Conservation (phyloP, 2,113 vertebrate genomes). For the Phalacrocorax carbo region DNA sequence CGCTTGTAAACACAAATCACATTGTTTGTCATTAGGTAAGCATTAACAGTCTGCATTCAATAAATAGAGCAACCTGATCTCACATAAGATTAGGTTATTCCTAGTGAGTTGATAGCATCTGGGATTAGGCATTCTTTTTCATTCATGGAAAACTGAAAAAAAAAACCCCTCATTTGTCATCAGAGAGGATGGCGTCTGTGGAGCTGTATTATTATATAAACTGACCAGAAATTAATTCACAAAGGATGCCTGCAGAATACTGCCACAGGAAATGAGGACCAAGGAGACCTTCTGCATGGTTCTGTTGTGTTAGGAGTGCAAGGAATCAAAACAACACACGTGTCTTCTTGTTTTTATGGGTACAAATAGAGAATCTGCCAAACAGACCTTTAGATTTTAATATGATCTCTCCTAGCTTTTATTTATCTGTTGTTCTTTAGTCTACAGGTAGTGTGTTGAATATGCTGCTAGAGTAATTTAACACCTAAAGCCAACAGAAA, state of each 20-base stretch:
- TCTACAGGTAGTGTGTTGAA: not conserved
- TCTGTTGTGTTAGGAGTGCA: not conserved
- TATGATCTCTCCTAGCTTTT: not conserved
- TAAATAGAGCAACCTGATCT: not conserved
- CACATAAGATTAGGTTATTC: constrained; percentile 15
- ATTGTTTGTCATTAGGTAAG: constrained; percentile 22
- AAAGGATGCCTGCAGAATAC: constrained; percentile 25
- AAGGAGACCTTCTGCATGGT: not conserved
- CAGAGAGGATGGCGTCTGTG: not conserved
- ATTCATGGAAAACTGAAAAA: constrained; percentile 36
- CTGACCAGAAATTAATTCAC: constrained; percentile 56
- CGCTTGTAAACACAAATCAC: not conserved
- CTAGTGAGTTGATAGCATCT: constrained; percentile 18
- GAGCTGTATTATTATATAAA: constrained; percentile 59
- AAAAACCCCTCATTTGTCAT: constrained; percentile 27
- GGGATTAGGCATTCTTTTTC: constrained; percentile 29
- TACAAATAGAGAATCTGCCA: not conserved
- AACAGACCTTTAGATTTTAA: not conserved
- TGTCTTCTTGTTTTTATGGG: not conserved
- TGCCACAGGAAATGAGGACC: constrained; percentile 14
- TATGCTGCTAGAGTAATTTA: constrained; percentile 21
- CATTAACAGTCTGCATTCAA: not conserved
- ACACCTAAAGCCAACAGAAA: not conserved
- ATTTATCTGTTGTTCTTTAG: not conserved
- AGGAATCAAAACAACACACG: not conserved